Evolutionary conservation across 2,888 invertebrate species (phyloP), one percentile per base, ranked within the genome.

Genomic region (Heliconius erato): DNA sequence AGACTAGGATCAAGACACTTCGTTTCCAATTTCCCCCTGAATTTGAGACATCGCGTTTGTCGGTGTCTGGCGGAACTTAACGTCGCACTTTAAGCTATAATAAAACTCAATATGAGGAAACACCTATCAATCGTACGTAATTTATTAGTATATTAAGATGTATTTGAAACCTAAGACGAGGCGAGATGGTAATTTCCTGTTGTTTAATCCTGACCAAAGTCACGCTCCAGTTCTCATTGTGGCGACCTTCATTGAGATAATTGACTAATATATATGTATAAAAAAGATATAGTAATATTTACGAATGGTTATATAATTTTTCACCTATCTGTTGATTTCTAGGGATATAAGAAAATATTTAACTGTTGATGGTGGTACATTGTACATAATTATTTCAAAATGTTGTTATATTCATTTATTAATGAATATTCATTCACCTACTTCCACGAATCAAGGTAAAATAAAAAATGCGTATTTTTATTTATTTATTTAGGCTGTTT

Each of bases 101-200:
- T 26, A 26, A 12, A 26, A 11, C 12, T 63, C n/a, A 9, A n/a
- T 12, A 26, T 12, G 4, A 0, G 12, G 63, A 26, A 26, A 26
- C 2, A 65, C 12, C 65, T 26, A 65, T 65, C 65, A 65, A 65
- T 26, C 14, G 5, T 65, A 14, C 65, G 14, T 65, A 19, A n/a
- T 79, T 7, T n/a, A 69, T 35, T 23, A 28, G 28, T 5, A 32
- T 59, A 59, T 59, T 16, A n/a, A 54, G 23, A 74, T 59, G 6
- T 59, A 12, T 76, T 76, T 14, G 54, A 76, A 76, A 76, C 54
- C 35, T 76, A 23, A 59, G 74, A 76, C 35, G 59, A 76, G n/a
- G 74, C 74, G 74, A 76, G 54, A 76, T 76, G 59, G 23, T 76
- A 78, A 78, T 67, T 78, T 78, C 77, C 44, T 78, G 77, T 65